Evolutionary conservation across 2,888 invertebrate species (phyloP).

Genomic region (Trissoscelio sp.): DNA sequence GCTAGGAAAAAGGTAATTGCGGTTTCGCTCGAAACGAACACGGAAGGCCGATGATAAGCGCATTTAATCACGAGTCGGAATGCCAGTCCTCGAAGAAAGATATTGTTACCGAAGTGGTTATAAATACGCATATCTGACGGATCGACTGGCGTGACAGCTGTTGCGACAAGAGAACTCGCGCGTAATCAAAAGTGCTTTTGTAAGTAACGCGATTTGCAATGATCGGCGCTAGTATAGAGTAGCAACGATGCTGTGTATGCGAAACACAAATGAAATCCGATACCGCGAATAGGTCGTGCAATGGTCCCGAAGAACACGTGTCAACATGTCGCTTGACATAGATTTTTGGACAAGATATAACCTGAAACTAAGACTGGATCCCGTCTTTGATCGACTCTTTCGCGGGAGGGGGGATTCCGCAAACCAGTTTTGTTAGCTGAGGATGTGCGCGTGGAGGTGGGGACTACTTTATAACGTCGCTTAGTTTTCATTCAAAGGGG

Average conservation of each 20-base stretch:
- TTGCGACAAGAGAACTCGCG: slow-evolving; percentile 75
- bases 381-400: slow-evolving; percentile 74
- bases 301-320: slow-evolving; percentile 78
- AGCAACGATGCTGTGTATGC: slow-evolving; percentile 60
- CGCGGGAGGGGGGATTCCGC: slow-evolving; percentile 57
- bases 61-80: slow-evolving; percentile 63
- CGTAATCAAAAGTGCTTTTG: slow-evolving; percentile 71
- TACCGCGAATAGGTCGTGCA: slow-evolving; percentile 73
- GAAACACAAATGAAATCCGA: slow-evolving; percentile 78
- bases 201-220: slow-evolving; percentile 73
- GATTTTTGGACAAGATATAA: slow-evolving; percentile 80
- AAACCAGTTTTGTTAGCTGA: slow-evolving; percentile 76
- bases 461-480: slow-evolving; percentile 50
- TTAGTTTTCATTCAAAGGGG: slow-evolving; percentile 41
- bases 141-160: slow-evolving; percentile 79
- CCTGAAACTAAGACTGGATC: slow-evolving; percentile 67
- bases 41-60: slow-evolving; percentile 62
- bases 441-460: background rate
- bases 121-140: slow-evolving; percentile 74
- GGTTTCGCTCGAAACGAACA: slow-evolving; percentile 42
- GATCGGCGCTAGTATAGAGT: slow-evolving; percentile 52
- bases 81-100: slow-evolving; percentile 30
- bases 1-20: slow-evolving; percentile 56
- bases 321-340: slow-evolving; percentile 81
- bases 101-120: slow-evolving; percentile 55